These are phyloP conservation scores for Meiosimyza platycephala DNA, from an alignment of 2,888 invertebrate species.

Conservation along the genomic window DNA sequence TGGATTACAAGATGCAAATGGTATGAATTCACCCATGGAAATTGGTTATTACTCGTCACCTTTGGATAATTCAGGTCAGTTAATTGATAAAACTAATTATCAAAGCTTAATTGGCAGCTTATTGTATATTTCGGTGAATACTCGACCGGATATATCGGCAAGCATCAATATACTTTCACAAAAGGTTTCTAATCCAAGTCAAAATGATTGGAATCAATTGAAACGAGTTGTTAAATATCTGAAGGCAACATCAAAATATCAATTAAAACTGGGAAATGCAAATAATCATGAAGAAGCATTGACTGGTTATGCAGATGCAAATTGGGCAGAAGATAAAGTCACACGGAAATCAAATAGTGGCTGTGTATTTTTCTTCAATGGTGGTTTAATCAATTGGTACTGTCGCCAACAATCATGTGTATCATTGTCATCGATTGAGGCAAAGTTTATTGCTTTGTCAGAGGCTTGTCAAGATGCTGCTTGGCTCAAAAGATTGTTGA, in stretches of 20 bases:
- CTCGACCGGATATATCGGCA: constrained; percentile 40
- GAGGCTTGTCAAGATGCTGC: too few relatives aligned
- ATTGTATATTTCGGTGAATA: too few relatives aligned
- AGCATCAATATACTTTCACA: constrained; percentile 47
- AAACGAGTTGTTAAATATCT: constrained; percentile 51
- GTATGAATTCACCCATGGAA: too few relatives aligned
- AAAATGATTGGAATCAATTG: constrained; percentile 51
- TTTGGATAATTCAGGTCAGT: too few relatives aligned
- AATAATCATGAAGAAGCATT: constrained; percentile 23
- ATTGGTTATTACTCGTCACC: too few relatives aligned
- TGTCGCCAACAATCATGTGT: too few relatives aligned
- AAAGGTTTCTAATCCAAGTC: constrained; percentile 46
- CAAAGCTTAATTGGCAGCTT: too few relatives aligned
- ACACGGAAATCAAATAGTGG: constrained; percentile 55
- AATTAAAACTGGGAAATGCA: constrained; percentile 29
- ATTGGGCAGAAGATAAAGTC: constrained; percentile 53
- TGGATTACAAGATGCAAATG: too few relatives aligned
- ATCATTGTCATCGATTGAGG: too few relatives aligned
- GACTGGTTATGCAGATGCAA: constrained; percentile 53
- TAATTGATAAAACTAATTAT: too few relatives aligned
- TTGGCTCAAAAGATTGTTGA: too few relatives aligned
- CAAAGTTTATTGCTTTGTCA: too few relatives aligned
- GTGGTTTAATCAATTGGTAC: not conserved
- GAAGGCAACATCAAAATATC: constrained; percentile 36
- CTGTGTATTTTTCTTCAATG: constrained; percentile 42